These are phyloP conservation scores for Origma solitaria DNA, from an alignment of 2,113 vertebrate species.

Conservation along the genomic window DNA sequence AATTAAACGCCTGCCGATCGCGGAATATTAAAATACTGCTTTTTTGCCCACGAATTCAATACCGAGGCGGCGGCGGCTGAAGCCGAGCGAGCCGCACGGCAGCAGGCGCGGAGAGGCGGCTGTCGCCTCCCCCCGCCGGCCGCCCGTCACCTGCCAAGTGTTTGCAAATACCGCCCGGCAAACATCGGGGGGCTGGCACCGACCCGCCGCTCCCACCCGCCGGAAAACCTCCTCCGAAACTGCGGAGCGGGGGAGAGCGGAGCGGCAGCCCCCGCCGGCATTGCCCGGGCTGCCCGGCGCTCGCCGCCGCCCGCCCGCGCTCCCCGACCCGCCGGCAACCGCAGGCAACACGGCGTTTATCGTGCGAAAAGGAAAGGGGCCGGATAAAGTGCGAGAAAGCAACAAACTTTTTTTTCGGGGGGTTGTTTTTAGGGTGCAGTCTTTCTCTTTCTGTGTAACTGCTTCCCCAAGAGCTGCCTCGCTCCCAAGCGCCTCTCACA, in stretches of 20 bases:
- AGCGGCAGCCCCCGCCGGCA: neutral
- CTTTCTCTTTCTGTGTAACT: neutral
- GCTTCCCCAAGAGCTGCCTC: slow-evolving; percentile 30
- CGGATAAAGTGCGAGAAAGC: neutral
- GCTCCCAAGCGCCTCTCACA: slow-evolving; percentile 67
- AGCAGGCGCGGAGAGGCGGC: slow-evolving; percentile 6
- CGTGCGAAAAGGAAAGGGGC: neutral
- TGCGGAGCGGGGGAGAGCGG: neutral
- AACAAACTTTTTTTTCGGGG: slow-evolving; percentile 60
- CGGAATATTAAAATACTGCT: neutral
- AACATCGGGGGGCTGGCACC: neutral
- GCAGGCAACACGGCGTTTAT: neutral
- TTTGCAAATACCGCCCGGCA: slow-evolving; percentile 12
- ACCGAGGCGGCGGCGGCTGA: neutral
- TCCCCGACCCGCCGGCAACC: neutral
- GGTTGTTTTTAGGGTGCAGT: slow-evolving; percentile 28
- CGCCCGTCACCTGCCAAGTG: neutral
- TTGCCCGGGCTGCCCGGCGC: neutral
- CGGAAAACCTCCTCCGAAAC: neutral
- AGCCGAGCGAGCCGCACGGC: neutral
- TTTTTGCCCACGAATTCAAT: neutral
- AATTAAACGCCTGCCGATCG: slow-evolving; percentile 4
- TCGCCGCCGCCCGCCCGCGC: neutral
- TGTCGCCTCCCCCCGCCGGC: neutral
- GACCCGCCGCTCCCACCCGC: neutral